Conservation (phyloP, 1,140 invertebrate species). For the Nephila pilipes region DNA sequence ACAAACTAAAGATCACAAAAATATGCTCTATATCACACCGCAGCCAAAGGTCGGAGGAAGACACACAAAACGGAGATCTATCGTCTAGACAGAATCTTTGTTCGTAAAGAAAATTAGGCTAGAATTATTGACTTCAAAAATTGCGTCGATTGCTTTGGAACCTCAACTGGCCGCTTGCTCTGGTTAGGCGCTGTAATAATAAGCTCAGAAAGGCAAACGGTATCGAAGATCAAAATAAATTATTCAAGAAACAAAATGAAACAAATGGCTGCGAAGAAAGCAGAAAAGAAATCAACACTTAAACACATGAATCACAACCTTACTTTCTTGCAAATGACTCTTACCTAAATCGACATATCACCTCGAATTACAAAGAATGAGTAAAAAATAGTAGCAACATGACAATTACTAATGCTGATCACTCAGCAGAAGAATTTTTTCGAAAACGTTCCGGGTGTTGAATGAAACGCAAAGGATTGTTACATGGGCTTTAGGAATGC, state of each 20-base stretch:
- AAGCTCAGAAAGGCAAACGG: slow-evolving; percentile 48
- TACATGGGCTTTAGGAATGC: too few species aligned
- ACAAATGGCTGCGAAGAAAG: slow-evolving; percentile 33
- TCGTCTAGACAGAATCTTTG: slow-evolving; percentile 7
- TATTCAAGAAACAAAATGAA: background rate
- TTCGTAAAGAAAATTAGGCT: slow-evolving; percentile 65
- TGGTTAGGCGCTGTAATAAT: slow-evolving; percentile 25
- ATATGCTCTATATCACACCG: slow-evolving; percentile 68
- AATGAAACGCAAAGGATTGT: too few species aligned
- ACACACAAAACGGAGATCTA: slow-evolving; percentile 36
- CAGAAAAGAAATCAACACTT: background rate
- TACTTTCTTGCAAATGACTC: slow-evolving; percentile 50
- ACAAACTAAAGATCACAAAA: slow-evolving; percentile 68
- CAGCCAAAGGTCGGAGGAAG: slow-evolving; percentile 61
- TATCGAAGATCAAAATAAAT: slow-evolving; percentile 43
- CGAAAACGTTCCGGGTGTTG: background rate
- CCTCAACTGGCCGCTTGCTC: slow-evolving; percentile 5
- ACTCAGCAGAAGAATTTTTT: too few species aligned
- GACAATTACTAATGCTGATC: too few species aligned
- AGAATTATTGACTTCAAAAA: slow-evolving; percentile 22
- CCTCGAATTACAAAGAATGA: background rate
- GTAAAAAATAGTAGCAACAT: background rate
- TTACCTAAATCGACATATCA: background rate
- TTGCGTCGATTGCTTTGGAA: background rate
- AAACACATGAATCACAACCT: slow-evolving; percentile 57